Base-by-base conservation (phyloP, 2,797 vertebrate genomes). In the Alectoris magna region DNA sequence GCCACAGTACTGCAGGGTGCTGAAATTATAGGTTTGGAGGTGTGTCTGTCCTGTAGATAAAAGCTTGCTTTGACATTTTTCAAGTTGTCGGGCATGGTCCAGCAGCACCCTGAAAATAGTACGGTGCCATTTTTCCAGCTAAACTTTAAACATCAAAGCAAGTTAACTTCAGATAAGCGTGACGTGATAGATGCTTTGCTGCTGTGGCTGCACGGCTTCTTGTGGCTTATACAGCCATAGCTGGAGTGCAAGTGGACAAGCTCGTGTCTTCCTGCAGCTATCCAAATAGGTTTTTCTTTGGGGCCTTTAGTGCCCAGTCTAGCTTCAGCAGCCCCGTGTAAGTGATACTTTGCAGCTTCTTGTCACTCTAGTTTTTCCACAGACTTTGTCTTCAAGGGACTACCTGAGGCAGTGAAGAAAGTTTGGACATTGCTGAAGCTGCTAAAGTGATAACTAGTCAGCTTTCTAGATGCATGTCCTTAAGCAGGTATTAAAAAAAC, bases 11-110 rank as follows among this genome's bases (percentile, higher is more conserved):
- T 67, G 43, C 27, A n/a, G 12, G n/a, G 21, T 67, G 48, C 26
- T 9, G 21, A 38, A 51, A 26, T 44, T 73, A 17, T 0, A 24
- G 59, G 27, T 53, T 29, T 34, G 51, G 60, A 70, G 53, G 6
- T 63, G 5, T 70, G 19, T 68, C 68, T 88, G 7, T 90, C 75
- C 75, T 90, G 48, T 27, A 79, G 29, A 31, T 41, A 22, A 31
- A 71, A 81, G 60, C 77, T 78, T 87, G 31, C 63, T 84, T 67
- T 80, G 55, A 23, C 15, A 13, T 56, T 70, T 26, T 77, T 88
- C 31, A 70, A 16, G 9, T 71, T 78, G 55, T 36, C 36, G 58
- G 24, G 24, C 14, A 14, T 16, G 49, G 16, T 81, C 58, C 62
- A 86, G 18, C 16, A 0, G 3, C 34, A 3, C 74, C 69, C n/a